Evolutionary conservation across 2,797 vertebrate species (phyloP), one percentile per base, ranked within the genome.

Genomic region (Distichodus sexfasciatus): DNA sequence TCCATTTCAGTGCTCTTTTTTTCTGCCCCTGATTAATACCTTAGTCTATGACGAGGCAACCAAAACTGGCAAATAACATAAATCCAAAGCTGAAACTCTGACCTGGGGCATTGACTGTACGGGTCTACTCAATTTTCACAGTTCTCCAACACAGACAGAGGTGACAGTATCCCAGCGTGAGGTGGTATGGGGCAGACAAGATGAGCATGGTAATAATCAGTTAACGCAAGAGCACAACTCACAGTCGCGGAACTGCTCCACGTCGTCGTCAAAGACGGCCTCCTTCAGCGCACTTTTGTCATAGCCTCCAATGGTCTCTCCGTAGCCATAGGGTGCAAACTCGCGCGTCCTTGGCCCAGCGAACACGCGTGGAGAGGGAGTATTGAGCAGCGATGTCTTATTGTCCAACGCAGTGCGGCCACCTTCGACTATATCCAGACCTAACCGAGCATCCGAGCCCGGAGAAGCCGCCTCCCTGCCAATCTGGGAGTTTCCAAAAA

Each of bases 221-320:
- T 23, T 24, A 17, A 31, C 6, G 9, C 26, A 7, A 36, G 4
- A 6, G 8, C 19, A 35, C 8, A 33, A 59, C 96, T 85, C 85
- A 99, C 97, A 95, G 72, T 98, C 96, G 17, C 95, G 88, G 63
- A 99, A 94, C 84, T 98, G 96, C 80, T 99, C 97, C 90, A 99
- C 95, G 41, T 99, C 97, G 0, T 99, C 97, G 6, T 99, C 97
- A 0, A 99, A 99, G 73, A 99, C 94, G 0, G 97, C 96, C 83
- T 99, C 97, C 79, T 98, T 98, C 81, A 99, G 88, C 33, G 96
- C 96, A 0, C 93, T 96, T 86, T 98, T 99, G 84, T 98, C 94
- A 0, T 97, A 99, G 1, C 91, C 81, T 74, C 92, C 94, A 79
- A 98, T 96, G 29, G 92, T 92, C 72, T 99, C 97, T 0, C 91